Conservation (phyloP, 2,797 vertebrate genomes). For the Alcedo atthis region DNA sequence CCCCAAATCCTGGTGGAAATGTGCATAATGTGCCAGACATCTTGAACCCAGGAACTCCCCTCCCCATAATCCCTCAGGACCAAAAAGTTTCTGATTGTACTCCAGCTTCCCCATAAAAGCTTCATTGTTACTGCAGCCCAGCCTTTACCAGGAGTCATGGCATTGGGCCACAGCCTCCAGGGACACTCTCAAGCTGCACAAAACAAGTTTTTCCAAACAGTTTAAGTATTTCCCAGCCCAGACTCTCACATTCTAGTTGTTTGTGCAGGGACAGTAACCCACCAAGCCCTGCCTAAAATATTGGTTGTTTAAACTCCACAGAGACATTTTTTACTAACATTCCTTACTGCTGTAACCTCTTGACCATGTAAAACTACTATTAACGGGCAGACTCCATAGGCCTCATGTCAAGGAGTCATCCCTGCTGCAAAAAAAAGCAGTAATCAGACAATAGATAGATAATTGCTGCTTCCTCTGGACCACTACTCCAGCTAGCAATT, state of each 20-base stretch:
- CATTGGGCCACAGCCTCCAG: constrained; percentile 69
- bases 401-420: constrained; percentile 35
- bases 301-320: constrained; percentile 65
- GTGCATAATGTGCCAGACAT: constrained; percentile 67
- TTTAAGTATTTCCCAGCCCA: constrained; percentile 69
- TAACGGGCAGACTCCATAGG: constrained; percentile 46
- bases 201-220: constrained; percentile 74
- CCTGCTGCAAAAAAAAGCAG: background rate
- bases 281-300: constrained; percentile 55
- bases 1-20: constrained; percentile 72
- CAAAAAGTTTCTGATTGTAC: constrained; percentile 59
- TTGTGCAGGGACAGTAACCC: constrained; percentile 70
- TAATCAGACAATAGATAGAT: background rate
- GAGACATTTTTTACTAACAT: constrained; percentile 59
- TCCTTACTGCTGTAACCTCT: constrained; percentile 49
- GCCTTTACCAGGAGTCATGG: constrained; percentile 68
- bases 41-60: constrained; percentile 73
- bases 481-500: background rate
- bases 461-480: background rate
- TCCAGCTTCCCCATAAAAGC: constrained; percentile 72
- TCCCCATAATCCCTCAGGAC: constrained; percentile 69
- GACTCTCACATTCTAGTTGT: constrained; percentile 70
- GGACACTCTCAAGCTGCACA: constrained; percentile 69
- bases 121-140: constrained; percentile 70
- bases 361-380: constrained; percentile 54